Conservation (phyloP, 1,140 invertebrate species). For the Zaprionus lachaisei region DNA sequence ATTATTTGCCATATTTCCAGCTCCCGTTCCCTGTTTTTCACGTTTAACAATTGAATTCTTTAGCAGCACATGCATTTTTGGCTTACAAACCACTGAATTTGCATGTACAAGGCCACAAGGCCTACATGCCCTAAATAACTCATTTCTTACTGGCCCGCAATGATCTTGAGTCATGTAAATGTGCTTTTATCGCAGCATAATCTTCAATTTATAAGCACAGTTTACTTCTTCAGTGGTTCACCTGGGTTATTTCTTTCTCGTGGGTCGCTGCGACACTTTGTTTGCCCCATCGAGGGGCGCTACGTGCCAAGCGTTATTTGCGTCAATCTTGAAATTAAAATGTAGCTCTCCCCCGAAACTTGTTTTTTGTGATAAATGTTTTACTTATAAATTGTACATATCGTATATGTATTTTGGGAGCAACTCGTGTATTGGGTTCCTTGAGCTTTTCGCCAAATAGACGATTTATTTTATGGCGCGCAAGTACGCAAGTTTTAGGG, state of each 20-base stretch:
- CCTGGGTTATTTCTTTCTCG: conserved; percentile 17
- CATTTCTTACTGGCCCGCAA: too few species aligned
- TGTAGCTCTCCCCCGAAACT: conserved; percentile 61
- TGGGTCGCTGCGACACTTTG: conserved; percentile 56
- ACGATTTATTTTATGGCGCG: conserved; percentile 25
- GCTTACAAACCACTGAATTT: too few species aligned
- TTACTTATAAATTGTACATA: conserved; percentile 4
- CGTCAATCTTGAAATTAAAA: conserved; percentile 79
- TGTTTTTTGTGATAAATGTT: conserved; percentile 49
- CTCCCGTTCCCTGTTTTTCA: too few species aligned
- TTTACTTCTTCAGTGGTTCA: not conserved
- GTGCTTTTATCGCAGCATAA: too few species aligned
- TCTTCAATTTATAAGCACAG: too few species aligned
- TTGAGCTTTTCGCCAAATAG: conserved; percentile 34
- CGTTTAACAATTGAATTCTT: too few species aligned
- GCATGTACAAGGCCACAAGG: too few species aligned
- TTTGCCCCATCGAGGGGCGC: conserved; percentile 24
- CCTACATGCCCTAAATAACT: too few species aligned
- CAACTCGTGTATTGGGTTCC: conserved; percentile 10
- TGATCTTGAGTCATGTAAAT: too few species aligned
- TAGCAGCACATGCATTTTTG: too few species aligned
- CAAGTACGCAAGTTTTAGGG: conserved; percentile 32
- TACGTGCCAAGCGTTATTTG: conserved; percentile 64
- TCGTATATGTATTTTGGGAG: conserved; percentile 13
- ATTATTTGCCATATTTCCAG: too few species aligned